Conservation (phyloP, 2,797 vertebrate genomes). For the Syngnathus acus region DNA sequence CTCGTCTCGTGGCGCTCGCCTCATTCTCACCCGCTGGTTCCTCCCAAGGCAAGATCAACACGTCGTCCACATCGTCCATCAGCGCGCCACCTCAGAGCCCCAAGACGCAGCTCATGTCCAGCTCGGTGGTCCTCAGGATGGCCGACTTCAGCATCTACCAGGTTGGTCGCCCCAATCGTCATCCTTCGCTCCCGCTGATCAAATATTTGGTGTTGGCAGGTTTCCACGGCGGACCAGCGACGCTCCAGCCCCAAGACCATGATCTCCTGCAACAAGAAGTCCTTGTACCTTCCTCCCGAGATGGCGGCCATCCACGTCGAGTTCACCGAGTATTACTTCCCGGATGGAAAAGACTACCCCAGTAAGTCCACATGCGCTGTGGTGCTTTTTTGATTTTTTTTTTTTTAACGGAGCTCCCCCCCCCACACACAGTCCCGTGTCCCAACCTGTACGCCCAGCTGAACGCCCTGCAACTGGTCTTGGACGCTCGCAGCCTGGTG, state of each 20-base stretch:
- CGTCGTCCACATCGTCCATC: constrained; percentile 68
- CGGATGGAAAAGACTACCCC: constrained; percentile 94
- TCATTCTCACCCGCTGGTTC: constrained; percentile 8
- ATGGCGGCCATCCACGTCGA: constrained; percentile 96
- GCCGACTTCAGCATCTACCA: constrained; percentile 98
- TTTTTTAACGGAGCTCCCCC: background rate
- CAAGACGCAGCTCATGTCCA: constrained; percentile 90
- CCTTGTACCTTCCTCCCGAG: constrained; percentile 92
- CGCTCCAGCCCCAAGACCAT: constrained; percentile 91
- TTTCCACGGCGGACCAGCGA: constrained; percentile 92
- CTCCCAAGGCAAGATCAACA: constrained; percentile 70
- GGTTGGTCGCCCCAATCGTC: constrained; percentile 56
- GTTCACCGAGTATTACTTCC: constrained; percentile 98
- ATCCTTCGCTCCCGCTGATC: background rate
- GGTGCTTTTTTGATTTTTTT: too few species aligned
- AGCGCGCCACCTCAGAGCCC: constrained; percentile 68
- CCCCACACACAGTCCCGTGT: constrained; percentile 84
- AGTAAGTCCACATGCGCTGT: constrained; percentile 67
- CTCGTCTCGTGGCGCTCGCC: constrained; percentile 7
- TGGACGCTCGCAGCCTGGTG: constrained; percentile 92
- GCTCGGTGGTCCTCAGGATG: constrained; percentile 91
- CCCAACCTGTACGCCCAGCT: constrained; percentile 92
- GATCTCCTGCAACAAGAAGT: constrained; percentile 98
- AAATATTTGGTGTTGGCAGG: constrained; percentile 61
- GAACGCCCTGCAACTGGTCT: constrained; percentile 91